These are phyloP conservation scores for Odontamblyopus rebecca DNA, from an alignment of 2,797 vertebrate species.

Conservation along the genomic window DNA sequence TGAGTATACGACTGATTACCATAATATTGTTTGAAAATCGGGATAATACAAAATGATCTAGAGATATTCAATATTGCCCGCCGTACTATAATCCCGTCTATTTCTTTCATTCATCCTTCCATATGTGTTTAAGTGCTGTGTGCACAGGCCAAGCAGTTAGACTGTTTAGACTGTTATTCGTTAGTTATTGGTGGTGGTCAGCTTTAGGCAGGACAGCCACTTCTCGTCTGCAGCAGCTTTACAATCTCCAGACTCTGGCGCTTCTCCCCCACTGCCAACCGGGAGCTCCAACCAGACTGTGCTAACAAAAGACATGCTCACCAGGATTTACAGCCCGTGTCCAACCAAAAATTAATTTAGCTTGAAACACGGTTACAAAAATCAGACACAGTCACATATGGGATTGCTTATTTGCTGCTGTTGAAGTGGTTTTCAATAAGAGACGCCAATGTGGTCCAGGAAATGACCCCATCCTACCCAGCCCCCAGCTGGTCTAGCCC, in stretches of 20 bases:
- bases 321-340: slow-evolving; percentile 51
- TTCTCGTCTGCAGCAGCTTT: slow-evolving; percentile 39
- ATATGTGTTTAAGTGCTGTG: slow-evolving; percentile 38
- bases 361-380: slow-evolving; percentile 48
- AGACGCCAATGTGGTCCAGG: slow-evolving; percentile 63
- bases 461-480: slow-evolving; percentile 64
- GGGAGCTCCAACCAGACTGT: slow-evolving; percentile 42
- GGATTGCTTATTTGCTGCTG: slow-evolving; percentile 62
- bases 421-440: slow-evolving; percentile 56
- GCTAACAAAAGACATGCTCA: slow-evolving; percentile 51
- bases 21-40: too few species aligned
- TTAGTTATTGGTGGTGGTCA: slow-evolving; percentile 46
- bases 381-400: slow-evolving; percentile 52
- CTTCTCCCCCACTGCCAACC: slow-evolving; percentile 28
- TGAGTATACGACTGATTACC: too few species aligned
- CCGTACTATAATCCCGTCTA: neutral
- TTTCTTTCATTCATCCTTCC: slow-evolving; percentile 12
- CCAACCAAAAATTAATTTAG: slow-evolving; percentile 45
- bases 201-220: slow-evolving; percentile 20
- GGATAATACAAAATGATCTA: too few species aligned
- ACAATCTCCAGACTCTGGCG: slow-evolving; percentile 30
- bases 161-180: slow-evolving; percentile 9
- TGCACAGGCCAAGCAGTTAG: slow-evolving; percentile 1
- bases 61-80: too few species aligned
- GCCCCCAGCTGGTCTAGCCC: slow-evolving; percentile 58